Conservation (phyloP, 2,888 invertebrate genomes). For the Hanleya hanleyi region DNA sequence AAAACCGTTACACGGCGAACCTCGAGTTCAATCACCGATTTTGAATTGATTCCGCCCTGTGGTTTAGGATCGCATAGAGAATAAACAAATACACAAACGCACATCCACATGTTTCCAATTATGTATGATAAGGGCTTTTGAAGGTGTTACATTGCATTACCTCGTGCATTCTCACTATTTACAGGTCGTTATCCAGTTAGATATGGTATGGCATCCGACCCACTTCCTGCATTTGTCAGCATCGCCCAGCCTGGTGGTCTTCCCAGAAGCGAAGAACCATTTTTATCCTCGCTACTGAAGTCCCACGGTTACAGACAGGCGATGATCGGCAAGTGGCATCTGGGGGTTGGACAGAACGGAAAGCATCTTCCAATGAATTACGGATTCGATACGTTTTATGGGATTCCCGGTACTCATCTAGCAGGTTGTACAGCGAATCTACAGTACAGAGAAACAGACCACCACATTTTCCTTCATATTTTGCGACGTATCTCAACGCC, state of each 20-base stretch:
- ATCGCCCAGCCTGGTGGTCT: conserved; percentile 29
- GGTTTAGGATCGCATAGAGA: no score
- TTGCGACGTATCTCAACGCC: conserved; percentile 7
- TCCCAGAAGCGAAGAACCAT: not conserved
- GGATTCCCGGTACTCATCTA: conserved; percentile 21
- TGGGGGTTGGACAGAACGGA: conserved; percentile 14
- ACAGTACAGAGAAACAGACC: conserved; percentile 17
- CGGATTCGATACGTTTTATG: conserved; percentile 32
- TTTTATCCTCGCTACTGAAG: conserved; percentile 10
- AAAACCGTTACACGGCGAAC: no score
- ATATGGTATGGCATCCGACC: no score
- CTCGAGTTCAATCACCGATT: no score
- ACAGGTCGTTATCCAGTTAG: no score
- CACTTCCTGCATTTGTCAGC: conserved; percentile 27
- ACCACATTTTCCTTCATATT: conserved; percentile 14
- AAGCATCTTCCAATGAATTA: conserved; percentile 17
- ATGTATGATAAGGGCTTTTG: no score
- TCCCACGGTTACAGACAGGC: conserved; percentile 9
- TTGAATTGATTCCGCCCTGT: no score
- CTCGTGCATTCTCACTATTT: no score
- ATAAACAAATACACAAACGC: no score
- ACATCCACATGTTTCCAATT: no score
- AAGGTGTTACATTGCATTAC: no score
- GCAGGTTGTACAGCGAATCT: conserved; percentile 16
- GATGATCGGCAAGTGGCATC: conserved; percentile 26